phyloP scores from a whole-genome alignment of 2,113 vertebrate genomes.

The Oceanites oceanicus region DNA sequence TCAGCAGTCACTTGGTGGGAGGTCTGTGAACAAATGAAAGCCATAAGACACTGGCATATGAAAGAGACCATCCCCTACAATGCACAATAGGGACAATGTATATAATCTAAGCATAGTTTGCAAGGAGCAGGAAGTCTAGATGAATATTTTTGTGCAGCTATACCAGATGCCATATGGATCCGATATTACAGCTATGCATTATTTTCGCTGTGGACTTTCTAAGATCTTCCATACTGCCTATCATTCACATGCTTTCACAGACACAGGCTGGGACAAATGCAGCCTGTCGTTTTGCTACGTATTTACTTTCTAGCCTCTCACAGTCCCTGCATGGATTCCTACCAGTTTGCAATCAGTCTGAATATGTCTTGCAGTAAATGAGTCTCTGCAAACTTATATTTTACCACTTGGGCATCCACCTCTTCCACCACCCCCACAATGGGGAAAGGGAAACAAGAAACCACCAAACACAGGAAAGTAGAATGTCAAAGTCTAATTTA shows the following conservation, averaged over 20 bases:
- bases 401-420: not conserved
- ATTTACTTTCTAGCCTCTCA: not conserved
- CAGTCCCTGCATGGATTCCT: not conserved
- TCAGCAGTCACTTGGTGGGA: slow-evolving; percentile 62
- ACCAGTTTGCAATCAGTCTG: not conserved
- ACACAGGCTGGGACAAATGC: not conserved
- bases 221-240: not conserved
- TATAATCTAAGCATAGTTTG: not conserved
- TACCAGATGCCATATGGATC: not conserved
- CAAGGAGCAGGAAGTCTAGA: not conserved
- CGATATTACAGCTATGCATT: not conserved
- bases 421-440: not conserved
- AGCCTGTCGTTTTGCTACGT: fast-evolving
- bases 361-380: fast-evolving
- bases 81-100: slow-evolving; percentile 39
- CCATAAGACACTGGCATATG: slow-evolving; percentile 30
- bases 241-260: not conserved
- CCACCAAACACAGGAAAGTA: not conserved
- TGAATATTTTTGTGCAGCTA: not conserved
- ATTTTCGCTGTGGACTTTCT: not conserved
- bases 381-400: not conserved
- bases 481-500: not conserved
- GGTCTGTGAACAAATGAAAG: slow-evolving; percentile 66
- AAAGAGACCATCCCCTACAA: slow-evolving; percentile 44
- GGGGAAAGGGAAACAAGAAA: not conserved